Base-by-base conservation (phyloP, 1,140 invertebrate species). In the Trachymyrmex cornetzi region DNA sequence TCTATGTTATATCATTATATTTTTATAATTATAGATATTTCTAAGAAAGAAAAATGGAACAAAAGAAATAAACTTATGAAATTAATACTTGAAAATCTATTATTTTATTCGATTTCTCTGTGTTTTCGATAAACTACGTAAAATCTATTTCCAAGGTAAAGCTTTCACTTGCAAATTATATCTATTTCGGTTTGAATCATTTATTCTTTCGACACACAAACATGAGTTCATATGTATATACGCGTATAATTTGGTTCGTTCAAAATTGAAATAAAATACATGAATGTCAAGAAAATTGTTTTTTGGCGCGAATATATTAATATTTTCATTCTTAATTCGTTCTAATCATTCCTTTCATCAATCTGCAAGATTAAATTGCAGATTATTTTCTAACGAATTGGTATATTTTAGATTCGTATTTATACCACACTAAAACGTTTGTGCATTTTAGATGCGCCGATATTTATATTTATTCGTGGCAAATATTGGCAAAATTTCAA, bases 401-500 rank as follows among this genome's bases (percentile, higher is more conserved):
- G 0, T 44, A n/a, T 34, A 38, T 38, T 59, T 57, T 57, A 34
- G 0, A 69, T 75, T 59, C 30, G 16, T 16, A 44, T 5, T 1
- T 0, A 64, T 77, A 64, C 64, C 7, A 16, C 0, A 38, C 24
- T 57, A 34, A 66, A 67, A 34, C 19, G n/a, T 4, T 77, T 24
- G 12, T 67, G 61, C 71, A 81, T 95, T 93, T 14, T 91, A 97
- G 97, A 97, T 92, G 96, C 97, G 14, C 97, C 97, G 0, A 97
- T 98, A 63, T 96, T 98, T 67, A 96, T 98, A 3, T 98, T 96
- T 91, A 96, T 98, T 22, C 98, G 98, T 93, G 98, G 98, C 4
- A 98, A 98, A 24, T 98, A 97, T 90, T 98, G 98, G 98, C 97
- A 98, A 92, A 95, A 96, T 88, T 91, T 97, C 9, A 97, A n/a